These are phyloP conservation scores for Clistopyga incitator DNA, from an alignment of 2,888 invertebrate species.

Conservation along the genomic window DNA sequence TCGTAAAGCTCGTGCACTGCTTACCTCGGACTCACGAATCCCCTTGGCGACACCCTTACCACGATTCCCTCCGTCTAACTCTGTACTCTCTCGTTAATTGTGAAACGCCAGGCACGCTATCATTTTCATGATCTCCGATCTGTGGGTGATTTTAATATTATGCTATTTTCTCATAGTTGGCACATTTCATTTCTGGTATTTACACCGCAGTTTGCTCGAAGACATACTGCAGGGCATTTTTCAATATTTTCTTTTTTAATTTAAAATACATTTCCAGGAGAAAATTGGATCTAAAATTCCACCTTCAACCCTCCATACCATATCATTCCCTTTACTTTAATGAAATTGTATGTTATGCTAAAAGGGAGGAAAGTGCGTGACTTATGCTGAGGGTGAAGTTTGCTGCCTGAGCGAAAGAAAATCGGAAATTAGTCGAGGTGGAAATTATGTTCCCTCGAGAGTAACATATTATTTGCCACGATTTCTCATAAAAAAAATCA, in stretches of 20 bases:
- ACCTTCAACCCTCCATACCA: too few relatives aligned
- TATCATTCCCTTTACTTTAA: neutral
- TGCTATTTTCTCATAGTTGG: neutral
- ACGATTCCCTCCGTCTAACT: neutral
- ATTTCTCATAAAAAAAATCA: too few relatives aligned
- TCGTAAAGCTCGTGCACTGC: constrained; percentile 38
- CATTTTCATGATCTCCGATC: neutral
- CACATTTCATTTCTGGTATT: neutral
- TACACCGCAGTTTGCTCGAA: neutral
- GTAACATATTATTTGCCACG: too few relatives aligned
- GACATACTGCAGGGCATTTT: neutral
- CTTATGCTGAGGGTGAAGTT: too few relatives aligned
- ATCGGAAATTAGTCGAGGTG: too few relatives aligned
- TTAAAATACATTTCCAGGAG: too few relatives aligned
- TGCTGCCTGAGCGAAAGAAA: too few relatives aligned
- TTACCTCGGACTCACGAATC: constrained; percentile 18
- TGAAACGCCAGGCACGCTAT: neutral
- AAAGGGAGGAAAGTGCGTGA: too few relatives aligned
- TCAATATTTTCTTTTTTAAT: neutral
- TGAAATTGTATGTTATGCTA: neutral
- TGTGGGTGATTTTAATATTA: constrained; percentile 14
- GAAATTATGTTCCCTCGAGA: too few relatives aligned
- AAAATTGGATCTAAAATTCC: neutral
- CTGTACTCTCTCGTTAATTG: neutral
- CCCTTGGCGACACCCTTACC: constrained; percentile 6